Conservation (phyloP, 2,888 invertebrate species). For the Tenthredo scrophulariae region DNA sequence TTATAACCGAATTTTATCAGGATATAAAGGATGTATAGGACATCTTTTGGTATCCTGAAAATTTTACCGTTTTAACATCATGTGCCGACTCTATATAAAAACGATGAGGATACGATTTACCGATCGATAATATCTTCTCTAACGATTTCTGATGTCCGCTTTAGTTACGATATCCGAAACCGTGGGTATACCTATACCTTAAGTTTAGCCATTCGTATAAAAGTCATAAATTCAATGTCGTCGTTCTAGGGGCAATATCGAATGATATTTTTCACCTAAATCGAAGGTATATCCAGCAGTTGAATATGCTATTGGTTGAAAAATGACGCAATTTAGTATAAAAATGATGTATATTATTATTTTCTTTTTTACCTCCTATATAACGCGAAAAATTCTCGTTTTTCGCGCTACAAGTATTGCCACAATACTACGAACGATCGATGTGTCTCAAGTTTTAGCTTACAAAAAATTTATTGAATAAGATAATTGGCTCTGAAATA, state of each 20-base stretch:
- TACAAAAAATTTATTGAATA: neutral
- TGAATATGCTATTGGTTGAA: constrained; percentile 17
- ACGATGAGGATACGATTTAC: neutral
- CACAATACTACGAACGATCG: neutral
- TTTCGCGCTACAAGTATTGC: neutral
- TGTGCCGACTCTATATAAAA: neutral
- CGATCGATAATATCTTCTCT: neutral
- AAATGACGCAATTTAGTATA: constrained; percentile 42
- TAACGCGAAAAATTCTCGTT: constrained; percentile 14
- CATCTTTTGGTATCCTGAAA: neutral
- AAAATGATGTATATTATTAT: constrained; percentile 15
- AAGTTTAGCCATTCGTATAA: neutral
- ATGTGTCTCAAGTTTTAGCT: neutral
- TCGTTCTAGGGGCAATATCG: constrained; percentile 26
- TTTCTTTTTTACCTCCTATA: neutral
- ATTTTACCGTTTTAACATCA: neutral
- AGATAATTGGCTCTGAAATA: constrained; percentile 2
- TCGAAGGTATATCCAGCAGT: constrained; percentile 20
- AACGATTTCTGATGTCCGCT: constrained; percentile 28
- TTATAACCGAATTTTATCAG: too few relatives aligned
- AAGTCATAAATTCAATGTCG: constrained; percentile 40
- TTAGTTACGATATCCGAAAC: neutral
- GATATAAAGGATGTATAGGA: neutral
- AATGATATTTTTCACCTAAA: constrained; percentile 42
- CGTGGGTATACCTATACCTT: neutral